Base-by-base conservation (phyloP, 2,113 vertebrate species). In the Corvus cornix region DNA sequence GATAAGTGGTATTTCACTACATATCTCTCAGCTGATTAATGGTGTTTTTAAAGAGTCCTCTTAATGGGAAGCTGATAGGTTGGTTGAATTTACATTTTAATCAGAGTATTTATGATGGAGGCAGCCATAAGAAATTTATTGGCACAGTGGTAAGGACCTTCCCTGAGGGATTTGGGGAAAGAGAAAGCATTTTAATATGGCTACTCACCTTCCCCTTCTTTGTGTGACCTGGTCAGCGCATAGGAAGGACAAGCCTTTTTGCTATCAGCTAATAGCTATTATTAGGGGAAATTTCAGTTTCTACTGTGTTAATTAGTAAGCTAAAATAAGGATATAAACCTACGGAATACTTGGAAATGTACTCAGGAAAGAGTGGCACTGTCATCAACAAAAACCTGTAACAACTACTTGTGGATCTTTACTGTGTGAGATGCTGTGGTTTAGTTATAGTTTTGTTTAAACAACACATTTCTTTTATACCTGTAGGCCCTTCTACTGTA, bases 1-100 rank as follows among this genome's bases (percentile, higher is more conserved):
- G 98, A 99, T 99, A 99, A 98, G 98, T 98, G 98, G 99, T 98
- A 98, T 99, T 99, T 99, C 97, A 97, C 98, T 96, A 98, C 98
- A 98, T 99, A 99, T 99, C 99, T 98, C 97, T 95, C 84, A 46
- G 96, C 98, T 99, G 99, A 99, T 99, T 99, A 98, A 99, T 99
- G 98, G 97, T 98, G 97, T 98, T 99, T 99, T 99, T 99, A 99
- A 99, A 99, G 98, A 98, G 98, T 97, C 95, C 95, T 97, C 98
- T 98, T 99, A 99, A 99, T 99, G 99, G 98, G 98, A 98, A 98
- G 97, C 98, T 99, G 99, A 99, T 99, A 99, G 99, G 98, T 98
- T 98, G 98, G 98, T 98, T 98, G 98, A 99, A 99, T 99, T 99
- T 99, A 99, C 99, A 99, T 99, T 99, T 99, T 99, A 99, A 99